A percentile compares a stretch with the other conserved stretches of the same genome.
These are phyloP conservation scores for Acipenser ruthenus DNA, from an alignment of 2,797 vertebrate genomes.

Conservation along the genomic window DNA sequence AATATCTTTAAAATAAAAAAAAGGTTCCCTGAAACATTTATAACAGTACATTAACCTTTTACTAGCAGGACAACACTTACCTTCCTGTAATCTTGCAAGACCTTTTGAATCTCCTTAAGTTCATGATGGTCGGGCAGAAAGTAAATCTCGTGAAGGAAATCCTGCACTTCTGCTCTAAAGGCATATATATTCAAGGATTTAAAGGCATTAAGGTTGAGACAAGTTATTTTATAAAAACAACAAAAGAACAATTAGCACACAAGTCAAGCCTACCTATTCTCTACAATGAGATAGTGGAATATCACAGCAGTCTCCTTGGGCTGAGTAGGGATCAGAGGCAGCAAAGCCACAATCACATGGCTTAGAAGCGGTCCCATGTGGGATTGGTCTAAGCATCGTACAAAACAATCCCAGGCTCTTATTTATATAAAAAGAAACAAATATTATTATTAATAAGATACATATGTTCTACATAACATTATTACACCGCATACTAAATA, in stretches of 20 bases:
- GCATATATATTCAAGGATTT: neutral
- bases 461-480: neutral
- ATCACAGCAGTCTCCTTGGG: constrained; percentile 85
- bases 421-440: neutral
- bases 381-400: constrained; percentile 77
- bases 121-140: constrained; percentile 91
- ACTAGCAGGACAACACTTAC: constrained; percentile 45
- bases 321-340: constrained; percentile 85
- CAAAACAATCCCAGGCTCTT: constrained; percentile 95
- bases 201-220: neutral
- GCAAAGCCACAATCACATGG: constrained; percentile 93
- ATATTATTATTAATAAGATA: neutral
- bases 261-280: constrained; percentile 73
- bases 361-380: constrained; percentile 89
- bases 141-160: constrained; percentile 97
- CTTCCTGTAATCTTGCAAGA: constrained; percentile 92
- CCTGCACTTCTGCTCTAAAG: constrained; percentile 80
- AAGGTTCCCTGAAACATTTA: neutral
- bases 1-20: constrained; percentile 5
- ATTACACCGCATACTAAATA: neutral
- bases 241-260: neutral
- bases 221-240: neutral
- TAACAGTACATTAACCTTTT: neutral
- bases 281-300: constrained; percentile 85
- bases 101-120: constrained; percentile 80